Base-by-base conservation (phyloP, 2,797 vertebrate genomes). In the Picus viridis region DNA sequence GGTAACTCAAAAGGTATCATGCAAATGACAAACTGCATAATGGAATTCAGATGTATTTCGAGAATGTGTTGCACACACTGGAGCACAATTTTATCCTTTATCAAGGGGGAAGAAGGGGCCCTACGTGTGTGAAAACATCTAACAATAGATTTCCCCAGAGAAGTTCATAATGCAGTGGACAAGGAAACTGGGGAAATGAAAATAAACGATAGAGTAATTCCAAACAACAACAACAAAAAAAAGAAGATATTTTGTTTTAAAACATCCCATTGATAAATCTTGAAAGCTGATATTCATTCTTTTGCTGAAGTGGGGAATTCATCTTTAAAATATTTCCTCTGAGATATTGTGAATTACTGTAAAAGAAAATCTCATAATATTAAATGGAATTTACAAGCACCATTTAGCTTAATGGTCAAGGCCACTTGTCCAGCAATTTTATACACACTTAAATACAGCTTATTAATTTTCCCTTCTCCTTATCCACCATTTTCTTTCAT, bases 1-100 rank as follows among this genome's bases (percentile, higher is more conserved):
- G 57, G 74, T 71, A 94, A 95, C 78, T 96, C 88, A 96, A 88
- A 96, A 94, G 91, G 92, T 95, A 96, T 95, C 93, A 96, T 96
- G 93, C 93, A 97, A 96, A 97, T 87, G 88, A 95, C 89, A 95
- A 94, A 91, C 62, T 95, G 47, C 47, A 71, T 91, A 96, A 96
- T 91, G 83, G 84, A 93, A 96, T 94, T 91, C 92, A 95, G 88
- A 94, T 92, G 92, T 86, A 84, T 95, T 95, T 96, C 32, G 43
- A 92, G 82, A 95, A 94, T 71, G 83, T 79, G 75, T 92, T 95
- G 83, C 77, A 94, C 53, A 93, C 20, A 73, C 32, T 51, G 78
- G 84, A 95, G 77, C 57, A 86, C 79, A 83, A 84, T 89, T 91
- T 95, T 86, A 94, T 92, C 81, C 94, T 94, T 94, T 97, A 92